Evolutionary conservation across 2,888 invertebrate species (phyloP), one percentile per base, ranked within the genome.

Genomic region (Thalpophila matura): DNA sequence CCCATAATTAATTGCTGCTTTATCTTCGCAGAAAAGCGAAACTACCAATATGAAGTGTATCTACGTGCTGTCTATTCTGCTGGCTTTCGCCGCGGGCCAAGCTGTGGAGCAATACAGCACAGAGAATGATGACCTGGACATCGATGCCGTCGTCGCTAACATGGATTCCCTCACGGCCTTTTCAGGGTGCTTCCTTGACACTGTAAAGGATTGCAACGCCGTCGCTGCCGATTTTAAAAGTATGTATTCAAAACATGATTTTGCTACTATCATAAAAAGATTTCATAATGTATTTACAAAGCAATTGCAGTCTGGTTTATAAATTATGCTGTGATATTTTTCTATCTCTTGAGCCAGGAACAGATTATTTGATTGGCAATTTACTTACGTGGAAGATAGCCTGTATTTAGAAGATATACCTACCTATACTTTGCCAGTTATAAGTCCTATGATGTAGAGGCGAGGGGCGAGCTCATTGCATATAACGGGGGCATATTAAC

Each of bases 51-150:
- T 92, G 92, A 90, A 91, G 82, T 74, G 53, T 35, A 9, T 88
- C 5, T 59, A 85, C 27, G 45, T 89, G 2, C 31, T 92, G 1
- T 76, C 81, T 1, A 12, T 90, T 9, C 38, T 88, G 31, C 74
- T 79, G 24, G 42, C 49, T 6, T 24, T 90, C 24, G 83, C 74
- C 0, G 58, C 70, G 6, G 77, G 64, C 12, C 57, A 50, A 0
- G 82, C 84, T 6, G 81, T 85, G 0, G 87, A 88, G 16, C 84
- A 75, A 2, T 94, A 93, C 67, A 86, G 72, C 9, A 55, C 86
- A 0, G 88, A 91, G 57, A 87, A 92, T 40, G 92, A 93, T 56
- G 58, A 91, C 68, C 68, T 93, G 22, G 90, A 93, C 43, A 82
- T 93, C 0, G 87, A 89, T 0, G 83, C 74, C 0, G 69, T 91